Evolutionary conservation across 2,797 vertebrate genomes (phyloP), one percentile per base, ranked within the genome.

Genomic region (Mus minutoides): DNA sequence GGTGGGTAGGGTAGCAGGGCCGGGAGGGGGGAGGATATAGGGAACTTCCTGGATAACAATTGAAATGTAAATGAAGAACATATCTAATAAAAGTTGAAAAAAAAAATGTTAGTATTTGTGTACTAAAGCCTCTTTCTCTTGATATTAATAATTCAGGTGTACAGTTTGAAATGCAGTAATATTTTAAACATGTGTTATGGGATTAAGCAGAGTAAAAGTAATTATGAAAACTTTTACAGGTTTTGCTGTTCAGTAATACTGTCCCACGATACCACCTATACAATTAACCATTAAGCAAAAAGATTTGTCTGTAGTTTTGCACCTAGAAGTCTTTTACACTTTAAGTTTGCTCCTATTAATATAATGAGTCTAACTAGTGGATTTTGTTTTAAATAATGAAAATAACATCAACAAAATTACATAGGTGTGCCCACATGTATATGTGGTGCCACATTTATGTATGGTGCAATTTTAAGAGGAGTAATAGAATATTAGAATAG

Each of bases 341-440:
- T 93, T 80, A 75, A 31, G 34, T 40, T 85, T 86, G 4, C 64
- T 4, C 22, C 22, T 86, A 43, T 52, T 76, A 22, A 77, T 78
- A 37, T 88, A 88, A 56, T 88, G 82, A 91, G 37, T 76, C 37
- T 37, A 95, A 71, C 54, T 90, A 77, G 3, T 88, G 13, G 49
- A 84, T 84, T 75, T 52, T 90, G 83, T 83, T 75, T 93, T 86
- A 90, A 94, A 60, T 88, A 92, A 88, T 88, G 64, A 88, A 83
- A 88, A 88, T 90, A 96, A 37, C 17, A 79, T 43, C 13, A 58
- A 17, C 17, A n/a, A 40, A 13, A 43, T 6, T 29, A 64, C n/a
- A 67, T n/a, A 86, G 21, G 24, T 8, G 67, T 86, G n/a, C 16
- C 75, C 34, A 29, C 24, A 62, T 34, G 10, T 40, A 14, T 2